Base-by-base conservation (phyloP, 1,140 invertebrate genomes). In the Lasaia peninsularis region DNA sequence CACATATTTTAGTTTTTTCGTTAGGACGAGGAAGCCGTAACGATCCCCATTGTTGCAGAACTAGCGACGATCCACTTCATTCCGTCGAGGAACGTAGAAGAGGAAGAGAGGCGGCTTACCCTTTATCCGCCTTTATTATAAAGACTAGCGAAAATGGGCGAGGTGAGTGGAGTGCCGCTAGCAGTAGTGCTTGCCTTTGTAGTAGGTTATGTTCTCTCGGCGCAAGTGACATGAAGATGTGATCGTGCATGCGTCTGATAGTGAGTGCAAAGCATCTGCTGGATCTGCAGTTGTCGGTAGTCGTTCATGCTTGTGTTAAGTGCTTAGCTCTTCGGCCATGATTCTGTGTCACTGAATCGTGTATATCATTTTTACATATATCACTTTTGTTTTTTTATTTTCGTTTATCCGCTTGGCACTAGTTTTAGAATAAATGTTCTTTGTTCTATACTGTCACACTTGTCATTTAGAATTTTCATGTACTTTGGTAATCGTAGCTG, bases 131-230 rank as follows among this genome's bases (percentile, higher is more conserved):
- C 81, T 86, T 84, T 65, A 79, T 71, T 68, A 81, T 86, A 88
- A 71, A 88, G 79, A 86, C 81, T 86, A 81, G 74, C 73, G 79
- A 86, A 84, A 86, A 88, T 88, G 86, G 86, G 86, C 82, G 83
- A 88, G 86, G 86, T 88, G 86, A 88, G 86, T 88, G 78, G 73
- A 71, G 77, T 82, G 80, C 65, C 44, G 70, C 80, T 84, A 82
- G 67, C 71, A 75, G 80, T 84, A 86, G 81, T 88, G 79, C 80
- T 86, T 73, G 60, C 71, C 59, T 75, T 76, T 78, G 54, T 60
- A 74, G 62, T 75, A 78, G 71, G 62, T 59, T 52, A 60, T 62
- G 44, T 54, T 49, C 48, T 67, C 16, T 61, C 59, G 67, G 69
- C 53, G 58, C 62, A 75, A 28, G 75, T 84, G 78, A 71, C 75